Evolutionary conservation across 2,113 vertebrate species (phyloP).

Genomic region (Saiga tatarica): DNA sequence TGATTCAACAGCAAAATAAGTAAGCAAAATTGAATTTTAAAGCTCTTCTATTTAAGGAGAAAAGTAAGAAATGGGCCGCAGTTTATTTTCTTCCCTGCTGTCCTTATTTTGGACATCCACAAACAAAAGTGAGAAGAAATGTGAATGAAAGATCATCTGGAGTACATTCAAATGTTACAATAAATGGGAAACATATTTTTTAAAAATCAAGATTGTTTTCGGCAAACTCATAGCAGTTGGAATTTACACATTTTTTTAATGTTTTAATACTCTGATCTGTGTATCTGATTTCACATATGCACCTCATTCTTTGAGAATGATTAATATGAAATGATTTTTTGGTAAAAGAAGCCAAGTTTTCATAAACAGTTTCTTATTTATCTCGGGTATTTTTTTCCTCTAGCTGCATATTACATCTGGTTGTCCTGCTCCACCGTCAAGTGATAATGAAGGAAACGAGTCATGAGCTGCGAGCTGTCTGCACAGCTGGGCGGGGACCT

Average conservation of each 20-base stretch:
- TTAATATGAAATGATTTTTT: conserved; percentile 34
- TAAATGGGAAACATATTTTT: conserved; percentile 48
- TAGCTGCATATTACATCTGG: neutral
- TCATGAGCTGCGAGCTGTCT: no score
- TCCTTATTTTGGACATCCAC: neutral
- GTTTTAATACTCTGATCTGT: neutral
- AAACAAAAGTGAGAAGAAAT: conserved; percentile 43
- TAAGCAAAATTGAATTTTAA: neutral
- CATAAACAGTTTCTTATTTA: conserved; percentile 1
- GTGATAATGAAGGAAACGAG: neutral
- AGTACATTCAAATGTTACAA: conserved; percentile 2
- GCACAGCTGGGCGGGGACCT: neutral
- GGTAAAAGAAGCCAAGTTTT: conserved; percentile 28
- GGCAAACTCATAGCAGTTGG: neutral
- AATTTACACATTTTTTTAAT: neutral
- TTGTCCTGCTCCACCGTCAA: neutral
- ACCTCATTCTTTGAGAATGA: conserved; percentile 16
- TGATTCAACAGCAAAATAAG: neutral
- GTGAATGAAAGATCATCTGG: conserved; percentile 31
- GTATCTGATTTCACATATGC: neutral
- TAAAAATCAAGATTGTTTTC: neutral
- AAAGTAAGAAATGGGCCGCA: neutral
- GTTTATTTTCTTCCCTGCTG: conserved; percentile 14
- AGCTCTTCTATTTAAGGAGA: neutral
- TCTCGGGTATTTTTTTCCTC: neutral